Conservation (phyloP, 2,797 vertebrate species). For the Varecia variegata region DNA sequence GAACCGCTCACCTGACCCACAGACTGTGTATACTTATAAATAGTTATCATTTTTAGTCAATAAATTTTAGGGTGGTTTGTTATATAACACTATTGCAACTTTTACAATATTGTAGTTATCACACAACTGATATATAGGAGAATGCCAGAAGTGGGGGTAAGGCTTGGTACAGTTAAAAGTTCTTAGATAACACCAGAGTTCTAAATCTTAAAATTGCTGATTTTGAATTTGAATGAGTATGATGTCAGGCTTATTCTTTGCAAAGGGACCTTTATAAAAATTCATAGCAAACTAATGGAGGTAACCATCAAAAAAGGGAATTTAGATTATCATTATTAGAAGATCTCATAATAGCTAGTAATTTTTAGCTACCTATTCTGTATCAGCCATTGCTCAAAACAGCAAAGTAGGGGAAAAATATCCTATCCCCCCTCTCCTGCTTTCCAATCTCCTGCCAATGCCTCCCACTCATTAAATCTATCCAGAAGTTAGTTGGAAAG, state of each 20-base stretch:
- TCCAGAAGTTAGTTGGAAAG: not conserved
- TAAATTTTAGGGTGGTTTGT: not conserved
- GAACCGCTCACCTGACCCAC: not conserved
- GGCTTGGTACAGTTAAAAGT: not conserved
- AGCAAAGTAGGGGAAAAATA: not conserved
- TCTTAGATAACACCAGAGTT: not conserved
- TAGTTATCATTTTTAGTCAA: not conserved
- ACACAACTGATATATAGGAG: not conserved
- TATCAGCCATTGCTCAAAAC: not conserved
- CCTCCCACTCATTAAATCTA: not conserved
- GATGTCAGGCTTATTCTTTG: not conserved
- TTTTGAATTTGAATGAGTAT: constrained; percentile 3
- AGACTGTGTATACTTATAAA: not conserved
- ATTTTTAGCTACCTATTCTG: not conserved
- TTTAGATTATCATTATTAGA: not conserved
- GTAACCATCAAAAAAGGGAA: not conserved
- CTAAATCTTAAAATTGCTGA: not conserved
- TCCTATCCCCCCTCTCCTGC: not conserved
- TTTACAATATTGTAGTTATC: not conserved
- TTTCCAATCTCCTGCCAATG: not conserved
- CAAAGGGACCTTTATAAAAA: not conserved
- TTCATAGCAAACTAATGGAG: not conserved
- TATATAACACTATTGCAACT: not conserved
- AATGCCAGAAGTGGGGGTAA: not conserved
- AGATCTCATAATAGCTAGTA: not conserved